Evolutionary conservation across 2,113 vertebrate genomes (phyloP).

Genomic region (Coracopsis vasa): DNA sequence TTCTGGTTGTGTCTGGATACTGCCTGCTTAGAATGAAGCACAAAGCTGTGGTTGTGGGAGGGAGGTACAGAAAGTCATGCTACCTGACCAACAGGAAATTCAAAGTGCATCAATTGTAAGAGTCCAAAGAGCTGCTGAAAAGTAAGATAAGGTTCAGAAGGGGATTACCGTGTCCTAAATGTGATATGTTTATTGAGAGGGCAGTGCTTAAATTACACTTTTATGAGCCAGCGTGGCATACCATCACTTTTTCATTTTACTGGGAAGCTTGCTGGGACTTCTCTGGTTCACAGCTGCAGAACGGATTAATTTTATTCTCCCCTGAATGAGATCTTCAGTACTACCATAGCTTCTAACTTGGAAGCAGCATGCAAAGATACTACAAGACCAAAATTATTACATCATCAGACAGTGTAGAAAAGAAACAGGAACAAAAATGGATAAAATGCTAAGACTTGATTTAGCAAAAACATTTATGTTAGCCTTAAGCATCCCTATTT

Average conservation of each 20-base stretch:
- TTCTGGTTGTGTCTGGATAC: conserved; percentile 24
- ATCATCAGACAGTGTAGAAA: conserved; percentile 3
- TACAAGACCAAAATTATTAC: not conserved
- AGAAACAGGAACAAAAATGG: not conserved
- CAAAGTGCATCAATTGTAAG: conserved; percentile 62
- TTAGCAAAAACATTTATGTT: not conserved
- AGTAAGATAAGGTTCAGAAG: conserved; percentile 70
- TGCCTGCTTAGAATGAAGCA: not conserved
- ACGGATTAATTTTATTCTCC: conserved; percentile 56
- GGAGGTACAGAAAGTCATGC: conserved; percentile 61
- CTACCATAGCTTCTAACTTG: conserved; percentile 27
- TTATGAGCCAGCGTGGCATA: conserved; percentile 56
- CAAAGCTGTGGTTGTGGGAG: conserved; percentile 53
- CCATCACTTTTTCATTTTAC: conserved; percentile 56
- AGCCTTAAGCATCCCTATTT: not conserved
- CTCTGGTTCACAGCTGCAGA: conserved; percentile 60
- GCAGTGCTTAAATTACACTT: conserved; percentile 59
- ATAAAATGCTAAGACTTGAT: not conserved
- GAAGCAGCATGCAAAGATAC: not conserved
- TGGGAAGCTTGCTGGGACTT: conserved; percentile 39
- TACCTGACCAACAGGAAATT: conserved; percentile 75
- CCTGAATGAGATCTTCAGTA: conserved; percentile 43
- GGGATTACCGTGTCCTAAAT: conserved; percentile 60
- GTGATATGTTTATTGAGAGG: conserved; percentile 55
- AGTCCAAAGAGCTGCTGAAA: conserved; percentile 73